Conservation (phyloP, 2,888 invertebrate genomes). For the Drosophila paramelanica region DNA sequence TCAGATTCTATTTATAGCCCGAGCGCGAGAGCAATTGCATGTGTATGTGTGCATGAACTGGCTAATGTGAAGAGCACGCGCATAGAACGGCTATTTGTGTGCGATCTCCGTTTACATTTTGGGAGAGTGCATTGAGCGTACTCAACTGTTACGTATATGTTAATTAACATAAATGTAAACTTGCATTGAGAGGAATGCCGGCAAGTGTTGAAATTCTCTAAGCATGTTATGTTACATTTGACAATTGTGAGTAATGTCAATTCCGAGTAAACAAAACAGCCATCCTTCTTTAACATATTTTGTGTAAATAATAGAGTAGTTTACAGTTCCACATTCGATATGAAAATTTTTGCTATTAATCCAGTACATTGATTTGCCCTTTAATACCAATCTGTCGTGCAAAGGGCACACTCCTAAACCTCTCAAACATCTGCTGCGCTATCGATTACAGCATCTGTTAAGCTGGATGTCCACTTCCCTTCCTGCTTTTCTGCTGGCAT, state of each 20-base stretch:
- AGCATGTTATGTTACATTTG: not conserved
- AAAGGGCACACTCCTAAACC: slow-evolving; percentile 19
- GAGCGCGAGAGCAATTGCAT: not conserved
- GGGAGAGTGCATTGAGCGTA: not conserved
- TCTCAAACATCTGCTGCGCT: slow-evolving; percentile 34
- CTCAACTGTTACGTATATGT: not conserved
- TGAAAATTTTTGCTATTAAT: slow-evolving; percentile 8
- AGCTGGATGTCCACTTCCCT: not conserved
- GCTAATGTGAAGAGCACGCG: not conserved
- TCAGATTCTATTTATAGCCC: not conserved
- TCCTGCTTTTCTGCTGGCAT: slow-evolving; percentile 4
- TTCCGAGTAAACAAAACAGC: no score
- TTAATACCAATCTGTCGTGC: slow-evolving; percentile 36
- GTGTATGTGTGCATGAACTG: not conserved
- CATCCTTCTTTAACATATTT: not conserved
- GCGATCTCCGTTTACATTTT: not conserved
- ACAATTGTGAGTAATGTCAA: not conserved
- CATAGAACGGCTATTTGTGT: not conserved
- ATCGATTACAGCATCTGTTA: slow-evolving; percentile 43
- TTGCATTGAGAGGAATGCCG: not conserved
- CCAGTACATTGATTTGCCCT: slow-evolving; percentile 22
- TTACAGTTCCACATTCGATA: not conserved
- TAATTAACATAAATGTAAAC: not conserved
- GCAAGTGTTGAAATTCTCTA: not conserved
- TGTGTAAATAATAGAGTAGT: slow-evolving; percentile 11